Percentiles rank a stretch among this genome's conserved stretches.
phyloP scores from a whole-genome alignment of 2,888 invertebrate genomes.

The Drosophila putrida region DNA sequence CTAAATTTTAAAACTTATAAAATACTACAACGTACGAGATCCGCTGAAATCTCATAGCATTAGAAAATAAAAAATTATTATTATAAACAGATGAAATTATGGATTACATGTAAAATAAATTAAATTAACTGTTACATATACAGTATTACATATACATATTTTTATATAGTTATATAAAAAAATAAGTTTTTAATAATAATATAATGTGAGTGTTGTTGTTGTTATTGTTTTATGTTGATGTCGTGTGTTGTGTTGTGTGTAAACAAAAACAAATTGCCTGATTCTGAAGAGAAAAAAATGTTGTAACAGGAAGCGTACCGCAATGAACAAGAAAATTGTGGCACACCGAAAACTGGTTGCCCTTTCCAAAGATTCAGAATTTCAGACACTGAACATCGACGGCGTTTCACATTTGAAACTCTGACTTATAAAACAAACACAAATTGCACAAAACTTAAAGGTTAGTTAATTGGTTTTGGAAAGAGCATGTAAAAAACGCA shows the following conservation, averaged over 20 bases:
- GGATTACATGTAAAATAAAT: conserved; percentile 70
- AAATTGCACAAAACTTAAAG: conserved; percentile 60
- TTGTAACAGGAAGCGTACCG: conserved; percentile 31
- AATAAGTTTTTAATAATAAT: conserved; percentile 37
- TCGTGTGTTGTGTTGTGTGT: conserved; percentile 21
- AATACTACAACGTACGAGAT: conserved; percentile 79
- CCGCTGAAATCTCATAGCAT: conserved; percentile 77
- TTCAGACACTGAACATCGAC: conserved; percentile 3
- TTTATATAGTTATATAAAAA: conserved; percentile 30
- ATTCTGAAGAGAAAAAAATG: conserved; percentile 9
- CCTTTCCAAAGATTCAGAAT: conserved; percentile 25
- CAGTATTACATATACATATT: conserved; percentile 41
- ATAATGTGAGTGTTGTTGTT: conserved; percentile 47
- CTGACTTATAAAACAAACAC: conserved; percentile 20
- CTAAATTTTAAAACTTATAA: conserved; percentile 75
- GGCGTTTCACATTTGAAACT: background rate
- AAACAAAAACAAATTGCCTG: conserved; percentile 34
- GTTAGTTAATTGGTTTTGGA: conserved; percentile 20
- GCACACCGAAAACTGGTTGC: conserved; percentile 31
- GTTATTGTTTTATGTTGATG: conserved; percentile 23
- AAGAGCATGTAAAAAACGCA: conserved; percentile 41
- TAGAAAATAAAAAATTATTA: conserved; percentile 56
- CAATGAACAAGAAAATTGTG: conserved; percentile 14
- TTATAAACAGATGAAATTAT: conserved; percentile 63
- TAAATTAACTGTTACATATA: conserved; percentile 62